phyloP scores from a whole-genome alignment of 2,797 vertebrate species.

The Sibirionetta formosa region DNA sequence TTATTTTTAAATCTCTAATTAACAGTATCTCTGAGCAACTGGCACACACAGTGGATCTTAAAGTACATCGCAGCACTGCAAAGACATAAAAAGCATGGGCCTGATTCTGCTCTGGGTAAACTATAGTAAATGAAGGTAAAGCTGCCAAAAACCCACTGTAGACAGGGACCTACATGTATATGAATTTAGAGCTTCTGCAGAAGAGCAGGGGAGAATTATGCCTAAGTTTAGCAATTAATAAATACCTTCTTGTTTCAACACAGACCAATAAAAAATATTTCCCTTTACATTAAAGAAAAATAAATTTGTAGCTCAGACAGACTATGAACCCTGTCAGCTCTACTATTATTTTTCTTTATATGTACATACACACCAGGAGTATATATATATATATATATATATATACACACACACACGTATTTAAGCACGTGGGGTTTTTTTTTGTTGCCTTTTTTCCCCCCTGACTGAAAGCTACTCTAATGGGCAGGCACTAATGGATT shows the following conservation, averaged over 20 bases:
- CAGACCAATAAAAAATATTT: background rate
- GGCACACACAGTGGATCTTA: background rate
- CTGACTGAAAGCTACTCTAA: conserved; percentile 36
- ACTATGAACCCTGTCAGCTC: background rate
- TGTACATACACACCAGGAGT: background rate
- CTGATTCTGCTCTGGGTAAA: background rate
- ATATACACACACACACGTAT: accelerated
- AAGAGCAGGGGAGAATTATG: background rate
- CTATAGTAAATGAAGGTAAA: background rate
- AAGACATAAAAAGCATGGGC: background rate
- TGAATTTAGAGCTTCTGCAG: background rate
- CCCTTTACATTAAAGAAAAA: background rate
- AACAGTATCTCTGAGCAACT: background rate
- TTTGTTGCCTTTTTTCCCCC: background rate
- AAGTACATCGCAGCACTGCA: accelerated
- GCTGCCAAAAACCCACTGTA: background rate
- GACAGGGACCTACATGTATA: accelerated
- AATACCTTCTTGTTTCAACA: background rate
- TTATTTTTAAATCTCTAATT: conserved; percentile 5
- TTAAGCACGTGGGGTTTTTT: background rate
- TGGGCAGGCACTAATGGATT: conserved; percentile 72
- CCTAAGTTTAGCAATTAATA: background rate
- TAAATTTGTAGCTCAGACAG: background rate
- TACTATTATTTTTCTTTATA: background rate
- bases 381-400: accelerated